Evolutionary conservation across 2,888 invertebrate genomes (phyloP).

Genomic region (Ligdia adustata): DNA sequence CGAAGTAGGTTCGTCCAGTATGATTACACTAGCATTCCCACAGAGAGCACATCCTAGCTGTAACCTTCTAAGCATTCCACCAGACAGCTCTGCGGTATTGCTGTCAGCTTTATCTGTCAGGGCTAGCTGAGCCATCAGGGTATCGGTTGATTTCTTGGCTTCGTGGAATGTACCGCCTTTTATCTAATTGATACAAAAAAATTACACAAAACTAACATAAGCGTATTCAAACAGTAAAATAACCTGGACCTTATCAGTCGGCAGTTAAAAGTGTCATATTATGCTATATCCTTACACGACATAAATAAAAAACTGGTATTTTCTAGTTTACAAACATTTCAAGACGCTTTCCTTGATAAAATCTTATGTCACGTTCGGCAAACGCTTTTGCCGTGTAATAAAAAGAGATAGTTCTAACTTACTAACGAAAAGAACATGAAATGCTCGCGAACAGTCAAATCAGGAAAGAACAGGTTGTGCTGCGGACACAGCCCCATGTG

Average conservation of each 20-base stretch:
- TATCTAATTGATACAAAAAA: constrained; percentile 4
- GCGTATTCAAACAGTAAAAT: too few species aligned
- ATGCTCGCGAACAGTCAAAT: constrained; percentile 92
- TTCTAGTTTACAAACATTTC: too few species aligned
- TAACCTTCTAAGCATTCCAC: constrained; percentile 84
- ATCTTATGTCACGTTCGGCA: too few species aligned
- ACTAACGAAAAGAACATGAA: constrained; percentile 89
- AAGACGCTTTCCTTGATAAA: too few species aligned
- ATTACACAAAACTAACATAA: too few species aligned
- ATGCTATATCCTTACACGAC: too few species aligned
- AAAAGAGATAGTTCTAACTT: too few species aligned
- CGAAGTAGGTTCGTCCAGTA: constrained; percentile 91
- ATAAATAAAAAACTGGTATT: too few species aligned
- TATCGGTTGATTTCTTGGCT: not conserved
- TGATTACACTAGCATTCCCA: constrained; percentile 85
- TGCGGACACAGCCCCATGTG: constrained; percentile 95
- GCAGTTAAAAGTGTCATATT: too few species aligned
- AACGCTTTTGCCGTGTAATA: too few species aligned
- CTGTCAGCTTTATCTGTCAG: constrained; percentile 12
- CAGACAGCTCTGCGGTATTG: constrained; percentile 4
- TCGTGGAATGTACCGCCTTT: constrained; percentile 17
- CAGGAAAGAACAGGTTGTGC: constrained; percentile 90
- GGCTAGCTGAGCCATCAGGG: constrained; percentile 9
- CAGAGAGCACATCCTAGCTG: constrained; percentile 92
- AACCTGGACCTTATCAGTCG: too few species aligned